Base-by-base conservation (phyloP, 2,888 invertebrate genomes). In the Slavum lentiscoides region DNA sequence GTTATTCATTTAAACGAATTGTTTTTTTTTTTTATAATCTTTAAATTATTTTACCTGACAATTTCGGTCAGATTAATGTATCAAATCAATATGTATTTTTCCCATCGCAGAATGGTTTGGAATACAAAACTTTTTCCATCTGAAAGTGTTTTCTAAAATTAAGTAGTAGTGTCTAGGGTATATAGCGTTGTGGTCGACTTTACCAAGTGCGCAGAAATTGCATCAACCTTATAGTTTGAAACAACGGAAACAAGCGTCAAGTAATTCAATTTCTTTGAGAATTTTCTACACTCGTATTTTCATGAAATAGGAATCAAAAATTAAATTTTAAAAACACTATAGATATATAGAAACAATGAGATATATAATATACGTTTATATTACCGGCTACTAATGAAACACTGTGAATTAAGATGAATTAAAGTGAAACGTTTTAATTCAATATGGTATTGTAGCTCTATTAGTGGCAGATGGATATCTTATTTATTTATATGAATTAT, bases 101-200 rank as follows among this genome's bases (percentile, higher is more conserved):
- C 53, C 2, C 37, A 55, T 53, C 39, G 23, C n/a, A 19, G 15
- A n/a, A 43, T 39, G 68, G n/a, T 59, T 59, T 49, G n/a, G 30
- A 67, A 15, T 0, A 15, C 59, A 49, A 67, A 59, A 68, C 49
- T 76, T 75, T 75, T 67, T 9, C 30, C 39, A n/a, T 59, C 43
- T 68, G 15, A 68, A 66, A 76, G 59, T 68, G 75, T 76, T 68
- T 68, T 67, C 19, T 15, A 49, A 68, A 76, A 68, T 76, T 61
- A 49, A 59, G 59, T 59, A 59, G 55, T 21, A 64, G 39, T 66
- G 55, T 19, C n/a, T 23, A n/a, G 37, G 74, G 55, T 64, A 17
- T 23, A 49, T 4, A 30, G 30, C 30, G 49, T 68, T n/a, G 68
- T 59, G 59, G 49, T 74, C 17, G 23, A 55, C 23, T 39, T 39